Percentiles rank a stretch among this genome's conserved stretches.
phyloP scores from a whole-genome alignment of 2,888 invertebrate species.

The Eueremaeus valkanovi region DNA sequence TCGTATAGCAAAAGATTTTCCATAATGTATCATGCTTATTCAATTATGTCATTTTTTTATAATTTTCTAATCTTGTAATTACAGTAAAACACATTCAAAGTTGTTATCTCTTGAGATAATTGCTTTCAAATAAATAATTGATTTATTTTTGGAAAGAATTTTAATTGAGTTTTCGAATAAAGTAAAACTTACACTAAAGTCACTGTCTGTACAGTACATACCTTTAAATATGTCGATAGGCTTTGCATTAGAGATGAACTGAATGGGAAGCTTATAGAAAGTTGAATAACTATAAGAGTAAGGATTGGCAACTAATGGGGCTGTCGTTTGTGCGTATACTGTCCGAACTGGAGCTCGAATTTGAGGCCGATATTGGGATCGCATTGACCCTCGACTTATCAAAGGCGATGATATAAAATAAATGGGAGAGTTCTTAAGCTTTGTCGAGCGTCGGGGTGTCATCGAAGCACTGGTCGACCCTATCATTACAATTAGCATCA shows the following conservation, averaged over 20 bases:
- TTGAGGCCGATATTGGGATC: not conserved
- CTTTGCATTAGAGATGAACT: slow-evolving; percentile 42
- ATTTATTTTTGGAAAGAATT: no score
- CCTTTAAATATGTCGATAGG: slow-evolving; percentile 41
- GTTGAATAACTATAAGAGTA: slow-evolving; percentile 26
- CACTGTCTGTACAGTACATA: no score
- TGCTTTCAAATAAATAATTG: no score
- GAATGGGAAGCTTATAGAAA: slow-evolving; percentile 38
- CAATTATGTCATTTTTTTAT: no score
- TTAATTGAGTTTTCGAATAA: no score
- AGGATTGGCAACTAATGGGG: not conserved
- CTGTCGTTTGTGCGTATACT: not conserved
- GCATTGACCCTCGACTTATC: not conserved
- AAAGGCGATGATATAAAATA: slow-evolving; percentile 11
- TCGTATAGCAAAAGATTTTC: no score
- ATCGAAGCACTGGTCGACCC: no score
- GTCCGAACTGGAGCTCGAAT: not conserved
- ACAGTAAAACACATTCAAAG: no score
- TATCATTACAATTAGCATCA: not conserved
- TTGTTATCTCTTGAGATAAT: no score
- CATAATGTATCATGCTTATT: no score
- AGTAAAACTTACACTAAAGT: no score
- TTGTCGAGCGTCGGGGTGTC: not conserved
- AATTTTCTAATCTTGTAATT: no score
- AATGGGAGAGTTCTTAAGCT: slow-evolving; percentile 21